A percentile compares a stretch with the other conserved stretches of the same genome.
Evolutionary conservation across 1,140 invertebrate species (phyloP).

Genomic region (Trypoxylus dichotomus): DNA sequence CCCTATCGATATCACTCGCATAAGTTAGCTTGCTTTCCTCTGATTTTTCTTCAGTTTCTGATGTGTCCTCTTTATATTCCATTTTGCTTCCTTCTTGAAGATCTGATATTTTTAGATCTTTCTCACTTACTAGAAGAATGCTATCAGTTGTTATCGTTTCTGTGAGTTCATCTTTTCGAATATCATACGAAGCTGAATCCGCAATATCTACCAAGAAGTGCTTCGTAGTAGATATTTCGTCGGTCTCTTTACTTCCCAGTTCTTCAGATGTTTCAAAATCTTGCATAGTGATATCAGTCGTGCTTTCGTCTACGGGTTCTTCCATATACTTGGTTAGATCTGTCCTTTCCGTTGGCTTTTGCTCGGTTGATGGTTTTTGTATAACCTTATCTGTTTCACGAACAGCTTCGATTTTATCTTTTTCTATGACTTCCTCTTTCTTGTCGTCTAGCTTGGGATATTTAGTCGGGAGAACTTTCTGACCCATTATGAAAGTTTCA

Average conservation of each 20-base stretch:
- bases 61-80: slow-evolving; percentile 6
- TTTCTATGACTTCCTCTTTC: slow-evolving; percentile 7
- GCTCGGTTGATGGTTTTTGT: background rate
- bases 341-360: background rate
- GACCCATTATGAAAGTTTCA: slow-evolving; percentile 31
- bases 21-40: slow-evolving; percentile 28
- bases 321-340: slow-evolving; percentile 19
- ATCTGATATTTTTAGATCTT: slow-evolving; percentile 2
- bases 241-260: slow-evolving; percentile 29
- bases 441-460: background rate
- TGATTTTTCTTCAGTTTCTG: slow-evolving; percentile 22
- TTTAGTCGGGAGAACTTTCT: slow-evolving; percentile 27
- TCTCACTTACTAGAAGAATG: background rate
- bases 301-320: slow-evolving; percentile 30
- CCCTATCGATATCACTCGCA: slow-evolving; percentile 23
- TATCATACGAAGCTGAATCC: slow-evolving; percentile 2
- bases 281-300: slow-evolving; percentile 27
- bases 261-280: slow-evolving; percentile 30
- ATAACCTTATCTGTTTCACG: slow-evolving; percentile 15
- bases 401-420: slow-evolving; percentile 14
- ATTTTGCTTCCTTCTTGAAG: background rate
- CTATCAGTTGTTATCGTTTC: background rate
- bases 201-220: background rate
- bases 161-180: background rate
- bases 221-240: slow-evolving; percentile 10